These are phyloP conservation scores for Seira ritae DNA, from an alignment of 2,888 invertebrate genomes.

Conservation along the genomic window DNA sequence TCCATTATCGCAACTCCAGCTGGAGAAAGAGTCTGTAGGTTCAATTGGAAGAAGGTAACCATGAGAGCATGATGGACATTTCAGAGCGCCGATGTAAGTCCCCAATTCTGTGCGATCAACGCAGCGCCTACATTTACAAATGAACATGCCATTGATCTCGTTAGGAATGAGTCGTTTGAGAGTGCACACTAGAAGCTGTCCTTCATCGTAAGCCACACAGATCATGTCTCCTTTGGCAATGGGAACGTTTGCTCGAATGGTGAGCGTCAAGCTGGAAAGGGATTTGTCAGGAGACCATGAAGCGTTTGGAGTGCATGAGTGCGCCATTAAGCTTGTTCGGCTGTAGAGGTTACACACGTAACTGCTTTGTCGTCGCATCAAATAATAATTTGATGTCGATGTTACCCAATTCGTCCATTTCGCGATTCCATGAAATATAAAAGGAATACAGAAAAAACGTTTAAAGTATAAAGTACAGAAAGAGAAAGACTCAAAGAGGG, in stretches of 20 bases:
- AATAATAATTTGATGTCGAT: not conserved
- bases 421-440: no score
- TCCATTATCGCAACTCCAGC: constrained; percentile 63
- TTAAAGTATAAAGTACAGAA: no score
- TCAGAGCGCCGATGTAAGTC: constrained; percentile 62
- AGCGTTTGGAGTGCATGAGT: constrained; percentile 64
- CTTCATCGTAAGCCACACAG: constrained; percentile 65
- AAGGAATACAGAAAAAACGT: no score
- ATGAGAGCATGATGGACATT: constrained; percentile 54
- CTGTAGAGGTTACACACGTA: constrained; percentile 64
- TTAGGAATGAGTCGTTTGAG: constrained; percentile 65
- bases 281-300: constrained; percentile 59
- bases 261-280: constrained; percentile 48
- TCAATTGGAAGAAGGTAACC: constrained; percentile 64
- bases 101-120: constrained; percentile 59
- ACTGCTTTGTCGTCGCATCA: constrained; percentile 31
- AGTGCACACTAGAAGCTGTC: constrained; percentile 63
- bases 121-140: constrained; percentile 64
- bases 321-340: constrained; percentile 64
- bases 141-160: constrained; percentile 66
- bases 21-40: constrained; percentile 64
- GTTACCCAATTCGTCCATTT: no score
- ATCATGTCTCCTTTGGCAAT: constrained; percentile 58
- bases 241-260: constrained; percentile 57
- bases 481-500: no score